A percentile compares a stretch with the other conserved stretches of the same genome.
phyloP scores from a whole-genome alignment of 2,797 vertebrate species.

The Tokudaia muenninki region DNA sequence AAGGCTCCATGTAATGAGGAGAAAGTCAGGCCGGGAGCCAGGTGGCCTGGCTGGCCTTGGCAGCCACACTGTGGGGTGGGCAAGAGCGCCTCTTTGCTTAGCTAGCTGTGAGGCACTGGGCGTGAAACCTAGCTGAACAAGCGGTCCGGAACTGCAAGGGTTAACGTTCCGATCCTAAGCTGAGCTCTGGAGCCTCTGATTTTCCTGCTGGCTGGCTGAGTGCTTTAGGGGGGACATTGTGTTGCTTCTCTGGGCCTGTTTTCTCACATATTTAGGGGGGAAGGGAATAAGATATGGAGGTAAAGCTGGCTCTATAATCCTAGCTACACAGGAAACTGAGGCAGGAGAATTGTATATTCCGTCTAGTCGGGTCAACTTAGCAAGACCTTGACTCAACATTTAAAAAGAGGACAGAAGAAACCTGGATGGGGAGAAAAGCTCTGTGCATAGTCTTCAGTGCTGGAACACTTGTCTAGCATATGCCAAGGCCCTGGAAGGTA shows the following conservation, averaged over 20 bases:
- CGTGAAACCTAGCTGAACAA: neutral
- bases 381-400: neutral
- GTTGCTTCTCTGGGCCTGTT: conserved; percentile 20
- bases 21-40: neutral
- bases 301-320: neutral
- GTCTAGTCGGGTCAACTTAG: neutral
- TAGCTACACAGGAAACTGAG: neutral
- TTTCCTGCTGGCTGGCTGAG: neutral
- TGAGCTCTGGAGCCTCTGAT: neutral
- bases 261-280: neutral
- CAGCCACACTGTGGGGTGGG: too few relatives aligned
- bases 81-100: neutral
- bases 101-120: neutral
- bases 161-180: neutral
- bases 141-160: neutral
- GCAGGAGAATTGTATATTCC: neutral
- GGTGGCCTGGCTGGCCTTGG: neutral
- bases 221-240: neutral
- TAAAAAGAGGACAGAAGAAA: neutral
- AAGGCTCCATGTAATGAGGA: neutral
- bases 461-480: neutral
- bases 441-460: neutral
- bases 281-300: neutral
- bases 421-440: neutral
- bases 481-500: neutral